Evolutionary conservation across 2,888 invertebrate species (phyloP), one percentile per base, ranked within the genome.

Genomic region (Polymixis flavicincta): DNA sequence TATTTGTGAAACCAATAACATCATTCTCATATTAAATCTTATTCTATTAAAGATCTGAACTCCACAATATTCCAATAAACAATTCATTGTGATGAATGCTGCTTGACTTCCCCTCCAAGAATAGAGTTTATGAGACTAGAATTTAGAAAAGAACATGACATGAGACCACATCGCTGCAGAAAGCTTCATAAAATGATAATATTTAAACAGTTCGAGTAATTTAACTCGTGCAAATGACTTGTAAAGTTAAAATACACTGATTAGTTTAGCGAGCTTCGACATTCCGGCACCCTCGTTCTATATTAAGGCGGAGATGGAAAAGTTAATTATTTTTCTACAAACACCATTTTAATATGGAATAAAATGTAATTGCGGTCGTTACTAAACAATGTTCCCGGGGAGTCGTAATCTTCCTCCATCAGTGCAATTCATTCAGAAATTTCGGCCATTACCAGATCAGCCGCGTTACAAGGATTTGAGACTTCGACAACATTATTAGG

Each of bases 261-360:
- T 84, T 72, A 72, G 79, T 71, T 71, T 57, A 63, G 74, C 54
- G 60, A 59, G 69, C 37, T 68, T 66, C 61, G 50, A 69, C 66
- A 64, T 64, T 60, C 72, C 50, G 28, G 42, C 37, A 52, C 25
- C 55, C 37, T 57, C 55, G n/a, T 45, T 64, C 59, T 71, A 61
- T 74, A 54, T 69, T 48, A 64, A 65, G 17, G 67, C 67, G 60
- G 55, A 52, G 52, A 74, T 59, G 68, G 63, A 57, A 71, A 82
- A 84, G 73, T 75, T 83, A 83, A 86, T 87, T 77, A 84, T 85
- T 81, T 85, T 84, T 76, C 79, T 76, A 74, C 73, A 77, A 86
- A 86, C 83, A 78, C 74, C 69, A 78, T 79, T 79, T 80, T 74
- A 82, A 81, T 87, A 82, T 70, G 71, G 60, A 81, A 86, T 84